Evolutionary conservation across 2,888 invertebrate genomes (phyloP), one percentile per base, ranked within the genome.

Genomic region (Hydrotaea cyrtoneurina): DNA sequence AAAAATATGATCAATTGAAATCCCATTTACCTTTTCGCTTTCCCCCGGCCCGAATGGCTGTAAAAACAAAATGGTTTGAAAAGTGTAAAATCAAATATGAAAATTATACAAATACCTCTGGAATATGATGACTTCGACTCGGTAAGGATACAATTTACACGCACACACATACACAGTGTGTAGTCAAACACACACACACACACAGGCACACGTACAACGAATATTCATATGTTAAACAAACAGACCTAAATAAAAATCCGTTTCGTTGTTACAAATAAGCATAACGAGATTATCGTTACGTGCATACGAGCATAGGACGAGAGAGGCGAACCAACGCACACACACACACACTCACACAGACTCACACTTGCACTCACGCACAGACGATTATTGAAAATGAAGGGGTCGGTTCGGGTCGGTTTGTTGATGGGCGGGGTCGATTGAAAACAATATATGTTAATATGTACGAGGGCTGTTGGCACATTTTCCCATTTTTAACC

Each of bases 1-100:
- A 75, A 69, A 78, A 78, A 72, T 82, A 79, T 82, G 82, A 82
- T 82, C 79, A 82, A 85, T 82, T 82, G 82, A 82, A 85, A 85
- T 74, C 73, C 73, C 79, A 80, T 82, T 82, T 74, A 64, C 82
- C 79, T 82, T 74, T 75, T 43, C 74, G 10, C n/a, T n/a, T 2
- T 31, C 36, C 11, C 53, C 39, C 36, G 8, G 23, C 53, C 21
- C 17, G 19, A 5, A 50, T 39, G 23, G 43, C n/a, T 50, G 43
- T 46, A 71, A 36, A 71, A 39, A 23, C 50, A 43, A 84, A 57
- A 78, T 71, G 43, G n/a, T 72, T 71, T 5, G 73, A 64, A 76
- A 80, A 73, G 53, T 71, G 31, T 53, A 79, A 82, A 83, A 80
- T 80, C 78, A 80, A 78, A 83, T 78, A 71, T 80, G 43, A 83